A percentile compares a stretch with the other conserved stretches of the same genome.
These are phyloP conservation scores for Gonioctena quinquepunctata DNA, from an alignment of 1,140 invertebrate genomes.

Conservation along the genomic window DNA sequence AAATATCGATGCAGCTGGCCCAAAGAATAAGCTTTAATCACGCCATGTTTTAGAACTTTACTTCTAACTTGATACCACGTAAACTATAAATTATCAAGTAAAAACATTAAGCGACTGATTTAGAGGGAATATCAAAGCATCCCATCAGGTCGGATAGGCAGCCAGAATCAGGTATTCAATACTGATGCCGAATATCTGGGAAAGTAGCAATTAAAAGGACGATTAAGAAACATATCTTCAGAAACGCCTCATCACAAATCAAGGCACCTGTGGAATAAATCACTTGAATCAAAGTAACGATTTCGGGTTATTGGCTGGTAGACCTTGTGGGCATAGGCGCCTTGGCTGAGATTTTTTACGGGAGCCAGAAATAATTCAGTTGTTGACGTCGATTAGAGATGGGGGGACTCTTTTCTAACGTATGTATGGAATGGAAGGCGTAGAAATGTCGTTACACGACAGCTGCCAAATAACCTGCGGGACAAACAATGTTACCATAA, in stretches of 20 bases:
- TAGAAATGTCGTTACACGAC: no score
- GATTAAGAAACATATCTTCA: slow-evolving; percentile 45
- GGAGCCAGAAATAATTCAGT: not conserved
- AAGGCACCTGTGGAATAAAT: slow-evolving; percentile 42
- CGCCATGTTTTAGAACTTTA: not conserved
- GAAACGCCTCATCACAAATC: slow-evolving; percentile 49
- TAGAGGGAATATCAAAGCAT: slow-evolving; percentile 28
- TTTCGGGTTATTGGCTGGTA: slow-evolving; percentile 34
- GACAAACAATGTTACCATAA: no score
- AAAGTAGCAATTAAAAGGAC: slow-evolving; percentile 44
- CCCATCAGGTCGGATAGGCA: slow-evolving; percentile 20
- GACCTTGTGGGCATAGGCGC: slow-evolving; percentile 21
- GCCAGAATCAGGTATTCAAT: slow-evolving; percentile 23
- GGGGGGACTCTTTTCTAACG: no score
- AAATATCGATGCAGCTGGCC: no score
- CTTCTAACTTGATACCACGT: not conserved
- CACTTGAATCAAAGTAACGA: slow-evolving; percentile 33
- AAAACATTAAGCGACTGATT: slow-evolving; percentile 29
- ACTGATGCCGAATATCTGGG: slow-evolving; percentile 36
- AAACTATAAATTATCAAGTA: slow-evolving; percentile 5
- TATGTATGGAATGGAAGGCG: no score
- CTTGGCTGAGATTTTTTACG: not conserved
- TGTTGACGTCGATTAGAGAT: no score
- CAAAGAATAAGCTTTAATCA: not conserved
- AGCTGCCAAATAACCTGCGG: no score